Conservation (phyloP, 1,140 invertebrate species). For the Hyposmocoma kahamanoa region DNA sequence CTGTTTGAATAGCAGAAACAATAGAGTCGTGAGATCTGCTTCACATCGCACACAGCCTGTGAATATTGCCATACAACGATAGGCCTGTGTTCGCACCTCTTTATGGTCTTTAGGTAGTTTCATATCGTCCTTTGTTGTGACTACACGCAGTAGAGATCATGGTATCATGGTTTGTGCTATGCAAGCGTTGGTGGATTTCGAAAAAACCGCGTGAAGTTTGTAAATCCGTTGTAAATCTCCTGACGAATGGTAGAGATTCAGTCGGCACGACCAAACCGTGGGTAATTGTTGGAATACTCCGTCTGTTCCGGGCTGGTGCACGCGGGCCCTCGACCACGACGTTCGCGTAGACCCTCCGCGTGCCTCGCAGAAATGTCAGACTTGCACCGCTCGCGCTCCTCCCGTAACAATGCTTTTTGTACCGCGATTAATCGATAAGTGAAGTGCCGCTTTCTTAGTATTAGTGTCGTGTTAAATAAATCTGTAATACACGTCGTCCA, state of each 20-base stretch:
- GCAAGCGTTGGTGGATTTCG: no score
- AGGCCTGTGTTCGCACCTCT: constrained; percentile 17
- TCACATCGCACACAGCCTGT: constrained; percentile 25
- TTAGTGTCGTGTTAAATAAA: constrained; percentile 39
- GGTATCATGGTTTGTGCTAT: no score
- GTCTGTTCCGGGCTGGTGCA: constrained; percentile 60
- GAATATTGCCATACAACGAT: constrained; percentile 19
- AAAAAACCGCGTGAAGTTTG: constrained; percentile 1
- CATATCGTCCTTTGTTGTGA: no score
- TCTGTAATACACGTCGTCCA: constrained; percentile 24
- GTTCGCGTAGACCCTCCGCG: constrained; percentile 51
- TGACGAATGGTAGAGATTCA: constrained; percentile 38
- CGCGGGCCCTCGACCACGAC: constrained; percentile 59
- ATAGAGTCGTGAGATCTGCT: constrained; percentile 61
- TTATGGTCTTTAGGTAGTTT: not conserved
- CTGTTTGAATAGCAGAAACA: constrained; percentile 49
- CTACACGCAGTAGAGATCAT: no score
- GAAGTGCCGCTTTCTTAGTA: constrained; percentile 45
- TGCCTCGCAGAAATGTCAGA: constrained; percentile 57
- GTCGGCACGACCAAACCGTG: constrained; percentile 49
- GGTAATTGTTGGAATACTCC: constrained; percentile 63
- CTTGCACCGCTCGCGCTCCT: constrained; percentile 29
- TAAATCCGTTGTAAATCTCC: constrained; percentile 32
- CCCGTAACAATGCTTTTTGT: constrained; percentile 43
- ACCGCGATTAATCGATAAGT: constrained; percentile 51